Conservation (phyloP, 2,797 vertebrate species). For the Petrocephalus schoutedeni region DNA sequence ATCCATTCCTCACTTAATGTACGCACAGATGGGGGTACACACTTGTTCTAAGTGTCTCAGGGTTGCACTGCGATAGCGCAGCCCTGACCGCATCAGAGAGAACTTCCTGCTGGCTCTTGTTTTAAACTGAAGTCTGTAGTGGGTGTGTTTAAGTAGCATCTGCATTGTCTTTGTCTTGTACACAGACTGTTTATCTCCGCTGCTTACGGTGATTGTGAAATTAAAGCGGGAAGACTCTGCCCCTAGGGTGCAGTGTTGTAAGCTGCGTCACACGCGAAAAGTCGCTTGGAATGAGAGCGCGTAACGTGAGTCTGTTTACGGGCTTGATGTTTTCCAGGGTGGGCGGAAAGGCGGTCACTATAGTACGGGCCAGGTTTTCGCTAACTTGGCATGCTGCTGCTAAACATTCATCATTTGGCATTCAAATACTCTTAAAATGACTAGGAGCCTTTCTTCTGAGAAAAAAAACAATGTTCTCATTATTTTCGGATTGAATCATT, state of each 20-base stretch:
- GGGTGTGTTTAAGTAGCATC: not conserved
- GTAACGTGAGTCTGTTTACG: not conserved
- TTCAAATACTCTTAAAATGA: not conserved
- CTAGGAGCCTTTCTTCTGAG: not conserved
- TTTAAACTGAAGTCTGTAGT: not conserved
- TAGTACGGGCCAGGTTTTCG: not conserved
- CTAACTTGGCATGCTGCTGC: not conserved
- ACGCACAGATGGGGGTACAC: not conserved
- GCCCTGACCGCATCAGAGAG: not conserved
- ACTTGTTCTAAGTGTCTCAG: not conserved
- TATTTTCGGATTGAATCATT: not conserved
- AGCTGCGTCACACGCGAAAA: not conserved
- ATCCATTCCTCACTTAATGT: not conserved
- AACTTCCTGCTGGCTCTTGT: not conserved
- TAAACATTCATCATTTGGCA: not conserved
- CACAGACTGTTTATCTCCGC: not conserved
- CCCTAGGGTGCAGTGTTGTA: conserved; percentile 3
- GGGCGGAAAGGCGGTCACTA: not conserved
- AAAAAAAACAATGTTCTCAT: not conserved
- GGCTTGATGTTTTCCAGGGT: not conserved
- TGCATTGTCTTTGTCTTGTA: not conserved
- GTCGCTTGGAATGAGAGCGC: not conserved
- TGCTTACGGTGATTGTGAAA: not conserved
- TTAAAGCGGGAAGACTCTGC: not conserved
- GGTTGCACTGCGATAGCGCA: not conserved